Conservation (phyloP, 1,140 invertebrate genomes). For the Drosophila tropicalis region DNA sequence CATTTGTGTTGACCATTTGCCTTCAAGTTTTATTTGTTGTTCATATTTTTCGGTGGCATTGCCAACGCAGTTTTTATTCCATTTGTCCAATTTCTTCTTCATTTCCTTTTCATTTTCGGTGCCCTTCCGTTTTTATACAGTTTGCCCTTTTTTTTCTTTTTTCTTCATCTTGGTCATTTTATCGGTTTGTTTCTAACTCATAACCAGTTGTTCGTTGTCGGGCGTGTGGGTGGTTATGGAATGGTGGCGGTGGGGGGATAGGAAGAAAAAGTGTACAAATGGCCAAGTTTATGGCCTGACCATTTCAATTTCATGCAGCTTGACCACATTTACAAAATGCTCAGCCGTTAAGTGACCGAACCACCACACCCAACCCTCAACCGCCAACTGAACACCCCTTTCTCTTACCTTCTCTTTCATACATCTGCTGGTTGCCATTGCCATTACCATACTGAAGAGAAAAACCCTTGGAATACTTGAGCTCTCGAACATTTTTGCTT, state of each 20-base stretch:
- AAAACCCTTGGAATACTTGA: slow-evolving; percentile 36
- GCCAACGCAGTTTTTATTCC: slow-evolving; percentile 43
- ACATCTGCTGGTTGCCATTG: neutral
- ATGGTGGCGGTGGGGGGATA: neutral
- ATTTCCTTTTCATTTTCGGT: slow-evolving; percentile 8
- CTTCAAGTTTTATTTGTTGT: slow-evolving; percentile 13
- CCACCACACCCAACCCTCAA: neutral
- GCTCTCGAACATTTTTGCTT: slow-evolving; percentile 48
- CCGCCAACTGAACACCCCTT: neutral
- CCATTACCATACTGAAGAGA: neutral
- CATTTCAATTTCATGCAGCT: slow-evolving; percentile 80
- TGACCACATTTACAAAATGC: slow-evolving; percentile 67
- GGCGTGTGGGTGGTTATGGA: neutral
- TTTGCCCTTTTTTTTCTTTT: slow-evolving; percentile 2
- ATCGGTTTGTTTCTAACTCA: slow-evolving; percentile 42
- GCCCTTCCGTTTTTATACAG: slow-evolving; percentile 5
- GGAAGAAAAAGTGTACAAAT: slow-evolving; percentile 58
- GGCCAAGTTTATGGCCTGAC: slow-evolving; percentile 74
- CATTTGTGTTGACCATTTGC: neutral
- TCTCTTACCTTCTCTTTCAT: neutral
- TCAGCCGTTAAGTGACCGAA: slow-evolving; percentile 7
- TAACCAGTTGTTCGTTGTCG: slow-evolving; percentile 34
- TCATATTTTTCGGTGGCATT: slow-evolving; percentile 44
- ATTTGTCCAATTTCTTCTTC: slow-evolving; percentile 42
- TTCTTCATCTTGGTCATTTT: slow-evolving; percentile 49